phyloP scores from a whole-genome alignment of 1,140 invertebrate species.

The Nasonia longicornis region DNA sequence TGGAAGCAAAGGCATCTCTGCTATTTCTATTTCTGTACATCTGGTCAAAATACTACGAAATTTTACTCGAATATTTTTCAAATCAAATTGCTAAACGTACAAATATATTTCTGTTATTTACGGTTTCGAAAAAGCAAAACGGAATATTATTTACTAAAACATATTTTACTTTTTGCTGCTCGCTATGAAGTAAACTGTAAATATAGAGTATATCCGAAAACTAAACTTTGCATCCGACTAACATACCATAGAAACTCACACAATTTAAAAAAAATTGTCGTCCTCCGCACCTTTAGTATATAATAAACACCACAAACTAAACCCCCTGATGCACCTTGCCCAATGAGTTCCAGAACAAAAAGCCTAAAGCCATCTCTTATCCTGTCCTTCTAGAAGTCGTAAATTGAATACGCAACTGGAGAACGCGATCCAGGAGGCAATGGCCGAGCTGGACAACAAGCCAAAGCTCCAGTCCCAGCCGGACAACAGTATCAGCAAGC shows the following conservation, averaged over 20 bases:
- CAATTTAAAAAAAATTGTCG: background rate
- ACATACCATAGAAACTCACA: background rate
- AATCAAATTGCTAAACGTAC: background rate
- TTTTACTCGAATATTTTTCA: background rate
- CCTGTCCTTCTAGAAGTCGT: slow-evolving; percentile 78
- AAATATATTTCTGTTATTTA: too few relatives aligned
- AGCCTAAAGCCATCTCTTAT: slow-evolving; percentile 5
- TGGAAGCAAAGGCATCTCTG: background rate
- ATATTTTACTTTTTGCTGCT: too few relatives aligned
- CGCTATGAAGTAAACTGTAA: too few relatives aligned
- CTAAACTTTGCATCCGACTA: background rate
- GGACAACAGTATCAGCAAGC: slow-evolving; percentile 6
- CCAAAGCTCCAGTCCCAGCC: slow-evolving; percentile 2
- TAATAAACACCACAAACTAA: background rate
- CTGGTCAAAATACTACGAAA: background rate
- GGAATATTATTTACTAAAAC: too few relatives aligned
- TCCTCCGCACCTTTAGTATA: background rate
- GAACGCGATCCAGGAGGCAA: slow-evolving; percentile 90
- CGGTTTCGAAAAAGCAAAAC: background rate
- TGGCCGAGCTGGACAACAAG: slow-evolving; percentile 73
- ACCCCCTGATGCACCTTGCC: background rate
- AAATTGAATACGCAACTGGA: slow-evolving; percentile 90
- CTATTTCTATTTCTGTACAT: background rate
- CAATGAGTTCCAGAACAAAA: background rate
- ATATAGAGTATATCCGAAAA: too few relatives aligned